Evolutionary conservation across 2,888 invertebrate species (phyloP).

Genomic region (Brassicogethes aeneus): DNA sequence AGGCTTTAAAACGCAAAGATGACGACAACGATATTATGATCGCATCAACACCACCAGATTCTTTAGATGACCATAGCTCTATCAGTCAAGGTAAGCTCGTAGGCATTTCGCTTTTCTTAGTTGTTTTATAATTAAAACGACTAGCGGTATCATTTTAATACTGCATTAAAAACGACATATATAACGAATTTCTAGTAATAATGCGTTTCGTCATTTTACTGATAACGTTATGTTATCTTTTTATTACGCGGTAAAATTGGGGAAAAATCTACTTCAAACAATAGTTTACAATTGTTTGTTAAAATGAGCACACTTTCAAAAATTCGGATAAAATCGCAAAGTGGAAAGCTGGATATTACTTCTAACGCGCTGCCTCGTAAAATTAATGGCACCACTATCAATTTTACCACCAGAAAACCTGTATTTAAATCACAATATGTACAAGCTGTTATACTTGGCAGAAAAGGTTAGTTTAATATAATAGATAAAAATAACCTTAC

Average conservation of each 20-base stretch:
- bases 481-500: too few relatives aligned
- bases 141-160: too few relatives aligned
- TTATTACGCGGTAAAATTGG: too few relatives aligned
- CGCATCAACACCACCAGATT: constrained; percentile 42
- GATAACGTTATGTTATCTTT: too few relatives aligned
- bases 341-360: constrained; percentile 28
- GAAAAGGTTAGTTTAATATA: too few relatives aligned
- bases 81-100: constrained; percentile 41
- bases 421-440: not conserved
- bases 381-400: not conserved
- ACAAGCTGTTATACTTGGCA: not conserved
- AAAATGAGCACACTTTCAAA: constrained; percentile 36
- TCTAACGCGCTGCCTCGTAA: constrained; percentile 23
- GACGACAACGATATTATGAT: constrained; percentile 40
- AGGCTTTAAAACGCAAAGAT: constrained; percentile 43
- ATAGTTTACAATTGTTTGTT: too few relatives aligned
- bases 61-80: constrained; percentile 36
- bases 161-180: too few relatives aligned
- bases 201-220: too few relatives aligned
- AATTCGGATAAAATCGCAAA: constrained; percentile 34
- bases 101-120: too few relatives aligned
- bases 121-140: too few relatives aligned
- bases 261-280: too few relatives aligned
- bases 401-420: not conserved
- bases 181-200: too few relatives aligned